Evolutionary conservation across 2,797 vertebrate species (phyloP).

Genomic region (Numenius phaeopus): DNA sequence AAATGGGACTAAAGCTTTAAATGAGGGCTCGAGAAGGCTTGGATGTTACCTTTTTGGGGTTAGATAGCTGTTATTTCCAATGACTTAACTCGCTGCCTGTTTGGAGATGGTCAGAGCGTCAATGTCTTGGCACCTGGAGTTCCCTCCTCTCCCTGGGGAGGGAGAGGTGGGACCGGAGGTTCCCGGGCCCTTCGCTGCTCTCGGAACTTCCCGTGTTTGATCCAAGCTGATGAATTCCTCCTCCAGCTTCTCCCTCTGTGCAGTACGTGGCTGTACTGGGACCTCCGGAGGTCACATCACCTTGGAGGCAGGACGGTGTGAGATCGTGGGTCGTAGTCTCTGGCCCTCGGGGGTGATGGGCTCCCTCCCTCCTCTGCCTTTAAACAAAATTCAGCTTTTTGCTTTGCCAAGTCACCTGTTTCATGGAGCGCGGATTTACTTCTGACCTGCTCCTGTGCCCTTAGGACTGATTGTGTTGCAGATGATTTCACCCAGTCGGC

Average conservation of each 20-base stretch:
- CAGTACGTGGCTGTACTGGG: rapidly evolving
- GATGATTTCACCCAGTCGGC: not conserved
- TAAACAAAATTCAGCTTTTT: not conserved
- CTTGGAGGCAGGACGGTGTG: not conserved
- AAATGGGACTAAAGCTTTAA: not conserved
- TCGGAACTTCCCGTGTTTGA: rapidly evolving
- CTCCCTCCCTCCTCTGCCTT: not conserved
- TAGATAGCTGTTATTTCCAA: not conserved
- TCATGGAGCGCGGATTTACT: rapidly evolving
- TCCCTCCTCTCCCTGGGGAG: rapidly evolving
- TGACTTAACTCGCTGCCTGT: rapidly evolving
- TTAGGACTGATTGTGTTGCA: not conserved
- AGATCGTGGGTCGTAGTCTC: rapidly evolving
- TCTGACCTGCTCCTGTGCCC: not conserved
- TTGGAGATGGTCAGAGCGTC: rapidly evolving
- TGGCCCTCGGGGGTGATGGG: not conserved
- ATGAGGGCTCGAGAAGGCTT: not conserved
- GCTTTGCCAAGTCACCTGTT: not conserved
- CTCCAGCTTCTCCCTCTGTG: rapidly evolving
- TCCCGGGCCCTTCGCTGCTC: not conserved
- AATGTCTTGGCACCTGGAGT: rapidly evolving
- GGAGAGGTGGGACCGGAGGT: rapidly evolving
- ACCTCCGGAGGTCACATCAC: rapidly evolving
- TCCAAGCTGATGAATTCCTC: not conserved
- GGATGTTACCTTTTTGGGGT: not conserved